Conservation (phyloP, 2,888 invertebrate species). For the Hesperia comma region DNA sequence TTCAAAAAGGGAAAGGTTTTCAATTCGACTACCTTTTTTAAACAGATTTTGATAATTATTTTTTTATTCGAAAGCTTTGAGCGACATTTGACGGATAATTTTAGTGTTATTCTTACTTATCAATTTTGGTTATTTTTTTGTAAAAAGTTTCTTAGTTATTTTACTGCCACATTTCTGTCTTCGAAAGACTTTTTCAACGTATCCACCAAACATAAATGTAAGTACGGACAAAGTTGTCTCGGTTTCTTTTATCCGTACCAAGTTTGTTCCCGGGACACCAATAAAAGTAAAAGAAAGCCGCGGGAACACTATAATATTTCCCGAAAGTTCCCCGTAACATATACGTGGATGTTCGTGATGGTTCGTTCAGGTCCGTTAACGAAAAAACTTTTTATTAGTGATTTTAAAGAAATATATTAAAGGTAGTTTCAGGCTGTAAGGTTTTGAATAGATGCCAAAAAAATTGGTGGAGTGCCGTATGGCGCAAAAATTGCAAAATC, state of each 20-base stretch:
- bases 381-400: conserved; percentile 9
- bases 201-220: conserved; percentile 15
- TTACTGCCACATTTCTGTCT: not conserved
- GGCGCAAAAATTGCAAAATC: no score
- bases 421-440: no score
- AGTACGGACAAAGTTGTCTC: conserved; percentile 16
- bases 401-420: not conserved
- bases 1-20: no score
- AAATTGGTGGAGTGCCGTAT: no score
- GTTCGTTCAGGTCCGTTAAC: conserved; percentile 21
- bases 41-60: no score
- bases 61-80: no score
- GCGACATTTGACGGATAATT: no score
- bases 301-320: conserved; percentile 41
- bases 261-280: conserved; percentile 40
- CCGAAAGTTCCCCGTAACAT: conserved; percentile 31
- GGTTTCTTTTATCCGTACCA: conserved; percentile 27
- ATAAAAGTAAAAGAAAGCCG: conserved; percentile 41
- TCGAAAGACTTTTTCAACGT: not conserved
- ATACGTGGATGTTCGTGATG: conserved; percentile 3
- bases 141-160: no score
- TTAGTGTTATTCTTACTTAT: no score
- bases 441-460: no score
- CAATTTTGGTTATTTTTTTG: no score
- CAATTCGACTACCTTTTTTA: no score